These are phyloP conservation scores for Cerastis rubricosa DNA, from an alignment of 2,888 invertebrate species.

Conservation along the genomic window DNA sequence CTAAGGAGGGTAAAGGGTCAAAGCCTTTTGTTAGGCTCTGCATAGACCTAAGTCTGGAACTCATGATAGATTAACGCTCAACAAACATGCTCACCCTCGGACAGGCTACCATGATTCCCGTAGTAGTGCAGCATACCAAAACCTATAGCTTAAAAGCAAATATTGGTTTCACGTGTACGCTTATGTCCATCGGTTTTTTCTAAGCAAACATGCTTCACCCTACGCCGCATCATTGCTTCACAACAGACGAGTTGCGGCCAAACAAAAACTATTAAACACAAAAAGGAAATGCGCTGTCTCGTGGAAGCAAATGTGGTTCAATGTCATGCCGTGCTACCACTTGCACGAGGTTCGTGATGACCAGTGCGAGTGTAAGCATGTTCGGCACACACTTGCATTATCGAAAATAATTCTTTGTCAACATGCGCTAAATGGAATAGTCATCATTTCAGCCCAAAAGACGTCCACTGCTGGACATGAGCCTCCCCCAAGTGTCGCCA, in stretches of 20 bases:
- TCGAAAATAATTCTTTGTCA: background rate
- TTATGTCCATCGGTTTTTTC: too few species aligned
- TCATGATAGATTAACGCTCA: background rate
- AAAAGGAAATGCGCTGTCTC: too few species aligned
- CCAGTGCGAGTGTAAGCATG: background rate
- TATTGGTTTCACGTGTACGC: background rate
- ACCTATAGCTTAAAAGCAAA: background rate
- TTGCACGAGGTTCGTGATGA: background rate
- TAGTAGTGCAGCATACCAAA: background rate
- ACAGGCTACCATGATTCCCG: background rate
- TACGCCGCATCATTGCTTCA: too few species aligned
- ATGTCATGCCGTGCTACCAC: background rate
- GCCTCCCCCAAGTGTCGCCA: too few species aligned
- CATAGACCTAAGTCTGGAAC: background rate
- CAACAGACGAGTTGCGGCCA: too few species aligned
- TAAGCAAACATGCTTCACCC: too few species aligned
- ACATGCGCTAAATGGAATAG: background rate
- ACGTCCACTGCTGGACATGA: too few species aligned
- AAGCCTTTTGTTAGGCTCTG: conserved; percentile 3
- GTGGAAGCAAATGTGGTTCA: background rate
- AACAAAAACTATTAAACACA: too few species aligned
- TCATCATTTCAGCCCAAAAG: too few species aligned
- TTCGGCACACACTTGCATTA: too few species aligned
- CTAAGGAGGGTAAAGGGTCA: background rate
- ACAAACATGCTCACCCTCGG: background rate